These are phyloP conservation scores for Cossypha heuglini DNA, from an alignment of 2,797 vertebrate genomes.

Conservation along the genomic window DNA sequence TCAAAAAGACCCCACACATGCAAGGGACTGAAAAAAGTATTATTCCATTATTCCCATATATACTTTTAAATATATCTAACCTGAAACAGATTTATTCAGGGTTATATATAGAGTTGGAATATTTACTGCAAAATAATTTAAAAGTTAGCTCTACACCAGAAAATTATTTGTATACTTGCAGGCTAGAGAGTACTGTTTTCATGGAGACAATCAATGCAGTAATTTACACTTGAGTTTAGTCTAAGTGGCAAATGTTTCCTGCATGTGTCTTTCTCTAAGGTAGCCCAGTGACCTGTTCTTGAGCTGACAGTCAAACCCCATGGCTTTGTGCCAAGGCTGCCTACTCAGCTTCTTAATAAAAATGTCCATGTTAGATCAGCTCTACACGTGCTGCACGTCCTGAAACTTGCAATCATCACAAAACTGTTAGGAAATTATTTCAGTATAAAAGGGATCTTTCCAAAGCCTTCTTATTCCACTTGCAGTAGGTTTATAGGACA, in stretches of 20 bases:
- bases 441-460: background rate
- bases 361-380: background rate
- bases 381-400: background rate
- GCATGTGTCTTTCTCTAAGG: background rate
- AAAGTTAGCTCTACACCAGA: background rate
- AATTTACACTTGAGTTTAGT: background rate
- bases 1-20: background rate
- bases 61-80: background rate
- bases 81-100: background rate
- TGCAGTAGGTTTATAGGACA: background rate
- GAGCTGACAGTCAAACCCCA: background rate
- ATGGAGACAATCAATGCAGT: background rate
- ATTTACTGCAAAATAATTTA: background rate
- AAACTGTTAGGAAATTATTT: background rate
- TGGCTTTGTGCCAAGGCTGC: background rate
- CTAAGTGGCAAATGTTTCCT: background rate
- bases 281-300: background rate
- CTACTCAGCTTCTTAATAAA: background rate
- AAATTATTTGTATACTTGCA: background rate
- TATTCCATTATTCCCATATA: background rate
- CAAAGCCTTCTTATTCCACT: background rate
- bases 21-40: background rate
- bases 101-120: background rate
- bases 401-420: background rate
- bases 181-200: background rate